Evolutionary conservation across 2,888 invertebrate species (phyloP).

Genomic region (Hirudinaria manillensis): DNA sequence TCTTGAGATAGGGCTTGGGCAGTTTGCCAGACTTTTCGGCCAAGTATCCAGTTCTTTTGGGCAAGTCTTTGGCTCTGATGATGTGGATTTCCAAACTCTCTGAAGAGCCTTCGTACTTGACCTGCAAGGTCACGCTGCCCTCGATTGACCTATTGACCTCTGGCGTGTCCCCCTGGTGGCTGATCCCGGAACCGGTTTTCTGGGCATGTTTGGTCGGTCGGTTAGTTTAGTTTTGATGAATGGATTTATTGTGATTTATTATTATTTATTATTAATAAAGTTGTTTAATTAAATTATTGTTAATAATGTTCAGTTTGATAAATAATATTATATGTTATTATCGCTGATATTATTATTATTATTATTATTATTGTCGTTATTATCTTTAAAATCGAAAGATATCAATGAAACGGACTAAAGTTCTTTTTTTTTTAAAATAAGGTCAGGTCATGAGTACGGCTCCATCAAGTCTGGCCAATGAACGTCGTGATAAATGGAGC

Average conservation of each 20-base stretch:
- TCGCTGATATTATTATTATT: too few relatives aligned
- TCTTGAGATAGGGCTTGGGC: conserved; percentile 26
- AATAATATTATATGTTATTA: too few relatives aligned
- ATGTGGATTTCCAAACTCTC: conserved; percentile 24
- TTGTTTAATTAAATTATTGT: too few relatives aligned
- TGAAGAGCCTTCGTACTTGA: neutral
- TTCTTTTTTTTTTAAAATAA: too few relatives aligned
- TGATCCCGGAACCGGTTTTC: neutral
- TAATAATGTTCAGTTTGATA: too few relatives aligned
- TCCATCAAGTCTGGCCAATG: too few relatives aligned
- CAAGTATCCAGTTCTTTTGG: conserved; percentile 12
- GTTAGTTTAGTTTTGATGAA: neutral
- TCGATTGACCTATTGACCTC: conserved; percentile 24
- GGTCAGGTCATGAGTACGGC: too few relatives aligned
- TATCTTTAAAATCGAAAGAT: too few relatives aligned
- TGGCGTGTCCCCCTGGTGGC: neutral
- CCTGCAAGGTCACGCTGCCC: conserved; percentile 25
- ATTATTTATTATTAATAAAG: too few relatives aligned
- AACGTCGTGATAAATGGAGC: too few relatives aligned
- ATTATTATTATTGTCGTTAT: too few relatives aligned
- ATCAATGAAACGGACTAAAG: too few relatives aligned
- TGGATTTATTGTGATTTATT: neutral
- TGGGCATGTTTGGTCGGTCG: neutral
- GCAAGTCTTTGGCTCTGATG: conserved; percentile 8
- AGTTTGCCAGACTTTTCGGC: conserved; percentile 15